Conservation (phyloP, 1,140 invertebrate species). For the Drosophila pseudoobscura region DNA sequence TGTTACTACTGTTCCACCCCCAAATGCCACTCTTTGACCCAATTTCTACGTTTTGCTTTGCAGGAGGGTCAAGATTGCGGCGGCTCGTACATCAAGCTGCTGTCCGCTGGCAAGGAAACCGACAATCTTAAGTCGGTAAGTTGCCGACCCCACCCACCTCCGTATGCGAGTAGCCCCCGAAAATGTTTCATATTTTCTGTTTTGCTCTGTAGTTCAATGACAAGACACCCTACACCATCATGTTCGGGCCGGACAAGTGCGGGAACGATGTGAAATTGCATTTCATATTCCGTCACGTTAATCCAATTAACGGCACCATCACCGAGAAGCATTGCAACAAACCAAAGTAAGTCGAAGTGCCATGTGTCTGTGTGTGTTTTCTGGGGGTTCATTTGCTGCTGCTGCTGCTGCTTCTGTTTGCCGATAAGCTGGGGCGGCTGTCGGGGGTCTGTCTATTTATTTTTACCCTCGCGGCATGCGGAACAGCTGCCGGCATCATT, state of each 20-base stretch:
- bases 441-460: constrained; percentile 16
- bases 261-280: constrained; percentile 98
- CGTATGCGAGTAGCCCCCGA: constrained; percentile 6
- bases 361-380: not conserved
- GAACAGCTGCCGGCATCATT: no score
- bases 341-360: constrained; percentile 85
- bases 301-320: constrained; percentile 94
- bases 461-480: constrained; percentile 14
- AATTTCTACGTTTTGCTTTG: constrained; percentile 1
- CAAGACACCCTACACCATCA: constrained; percentile 98
- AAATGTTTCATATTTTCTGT: constrained; percentile 9
- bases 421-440: constrained; percentile 8
- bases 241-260: constrained; percentile 99
- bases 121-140: constrained; percentile 87
- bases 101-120: constrained; percentile 88
- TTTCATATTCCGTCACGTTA: constrained; percentile 98
- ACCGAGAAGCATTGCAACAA: constrained; percentile 97
- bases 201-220: constrained; percentile 90
- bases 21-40: constrained; percentile 26
- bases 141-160: not conserved
- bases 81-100: constrained; percentile 97
- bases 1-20: constrained; percentile 54
- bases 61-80: constrained; percentile 98
- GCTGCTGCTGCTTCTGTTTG: no score
- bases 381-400: no score